Conservation (phyloP, 2,888 invertebrate species). For the Podabrus alpinus region DNA sequence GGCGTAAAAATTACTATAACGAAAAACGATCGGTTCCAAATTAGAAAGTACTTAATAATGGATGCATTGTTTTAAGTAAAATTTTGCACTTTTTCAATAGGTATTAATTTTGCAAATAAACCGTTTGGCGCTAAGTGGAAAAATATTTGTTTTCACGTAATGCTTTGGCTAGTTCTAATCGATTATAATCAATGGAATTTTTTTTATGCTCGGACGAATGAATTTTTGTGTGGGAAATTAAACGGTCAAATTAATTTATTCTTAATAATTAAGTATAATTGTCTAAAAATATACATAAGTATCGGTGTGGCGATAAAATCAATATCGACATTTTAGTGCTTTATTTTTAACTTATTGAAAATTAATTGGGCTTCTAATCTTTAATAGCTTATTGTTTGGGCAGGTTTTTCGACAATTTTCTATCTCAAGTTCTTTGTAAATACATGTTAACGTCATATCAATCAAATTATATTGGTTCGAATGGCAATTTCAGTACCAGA, state of each 20-base stretch:
- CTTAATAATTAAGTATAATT: neutral
- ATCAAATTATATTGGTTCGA: neutral
- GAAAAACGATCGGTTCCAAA: neutral
- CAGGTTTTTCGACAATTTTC: neutral
- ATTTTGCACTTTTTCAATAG: neutral
- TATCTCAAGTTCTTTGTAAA: neutral
- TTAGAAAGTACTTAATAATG: slow-evolving; percentile 1
- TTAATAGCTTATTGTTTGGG: neutral
- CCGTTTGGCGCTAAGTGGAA: neutral
- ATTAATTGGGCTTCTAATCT: neutral
- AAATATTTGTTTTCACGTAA: slow-evolving; percentile 3
- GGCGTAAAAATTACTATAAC: neutral
- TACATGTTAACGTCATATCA: neutral
- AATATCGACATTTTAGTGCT: neutral
- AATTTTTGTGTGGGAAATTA: neutral
- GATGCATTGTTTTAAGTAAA: neutral
- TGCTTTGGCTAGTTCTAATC: neutral
- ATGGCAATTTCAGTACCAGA: neutral
- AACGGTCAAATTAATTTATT: neutral
- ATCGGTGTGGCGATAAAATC: neutral
- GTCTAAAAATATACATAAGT: neutral
- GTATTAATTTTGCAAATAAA: neutral
- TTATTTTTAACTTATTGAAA: neutral
- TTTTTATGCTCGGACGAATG: neutral
- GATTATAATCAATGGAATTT: neutral